Evolutionary conservation across 2,888 invertebrate genomes (phyloP).

Genomic region (Phortica okadai): DNA sequence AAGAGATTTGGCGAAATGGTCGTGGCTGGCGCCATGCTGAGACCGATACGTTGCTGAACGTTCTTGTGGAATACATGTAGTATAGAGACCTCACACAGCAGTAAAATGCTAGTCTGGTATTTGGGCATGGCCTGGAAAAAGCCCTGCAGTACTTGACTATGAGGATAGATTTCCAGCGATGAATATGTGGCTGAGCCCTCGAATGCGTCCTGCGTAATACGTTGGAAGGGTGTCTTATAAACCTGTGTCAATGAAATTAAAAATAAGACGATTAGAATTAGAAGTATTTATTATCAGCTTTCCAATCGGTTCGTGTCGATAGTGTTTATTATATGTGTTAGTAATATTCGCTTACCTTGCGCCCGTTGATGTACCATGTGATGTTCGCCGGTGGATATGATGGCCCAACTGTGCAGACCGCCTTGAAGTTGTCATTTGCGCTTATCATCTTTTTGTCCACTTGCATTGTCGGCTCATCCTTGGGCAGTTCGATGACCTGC

Average conservation of each 20-base stretch:
- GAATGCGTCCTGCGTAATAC: constrained; percentile 73
- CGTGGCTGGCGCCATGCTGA: constrained; percentile 73
- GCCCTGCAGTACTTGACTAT: constrained; percentile 75
- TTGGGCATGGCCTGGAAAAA: constrained; percentile 75
- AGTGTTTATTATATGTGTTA: background rate
- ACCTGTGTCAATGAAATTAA: constrained; percentile 58
- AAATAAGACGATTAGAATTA: background rate
- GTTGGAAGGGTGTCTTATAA: constrained; percentile 75
- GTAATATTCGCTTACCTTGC: constrained; percentile 74
- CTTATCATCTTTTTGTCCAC: constrained; percentile 78
- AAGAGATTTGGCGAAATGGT: constrained; percentile 76
- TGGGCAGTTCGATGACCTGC: constrained; percentile 79
- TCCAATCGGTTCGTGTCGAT: background rate
- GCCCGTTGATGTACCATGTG: constrained; percentile 79
- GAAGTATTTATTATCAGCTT: background rate
- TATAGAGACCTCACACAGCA: constrained; percentile 76
- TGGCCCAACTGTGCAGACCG: constrained; percentile 79
- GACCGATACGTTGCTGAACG: constrained; percentile 74
- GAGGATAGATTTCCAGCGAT: constrained; percentile 75
- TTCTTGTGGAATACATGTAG: constrained; percentile 76
- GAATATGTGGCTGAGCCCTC: constrained; percentile 75
- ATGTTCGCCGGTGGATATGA: constrained; percentile 79
- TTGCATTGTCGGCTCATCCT: constrained; percentile 78
- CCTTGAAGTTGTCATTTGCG: constrained; percentile 78
- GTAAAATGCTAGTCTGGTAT: constrained; percentile 73